Percentiles rank a stretch among this genome's conserved stretches.
phyloP scores from a whole-genome alignment of 2,113 vertebrate genomes.

The Bubo bubo region DNA sequence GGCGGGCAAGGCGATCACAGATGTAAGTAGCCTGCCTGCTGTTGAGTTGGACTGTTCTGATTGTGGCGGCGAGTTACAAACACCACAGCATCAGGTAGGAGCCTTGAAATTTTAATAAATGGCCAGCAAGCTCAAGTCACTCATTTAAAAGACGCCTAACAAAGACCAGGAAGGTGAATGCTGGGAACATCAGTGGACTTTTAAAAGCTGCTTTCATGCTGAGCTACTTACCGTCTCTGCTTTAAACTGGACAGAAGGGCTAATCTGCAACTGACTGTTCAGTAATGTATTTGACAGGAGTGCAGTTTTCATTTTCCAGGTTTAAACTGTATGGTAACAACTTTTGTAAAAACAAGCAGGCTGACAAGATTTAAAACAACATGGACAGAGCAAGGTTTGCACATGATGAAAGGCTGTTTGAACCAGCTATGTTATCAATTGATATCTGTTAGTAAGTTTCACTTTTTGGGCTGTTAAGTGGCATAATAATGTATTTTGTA shows the following conservation, averaged over 20 bases:
- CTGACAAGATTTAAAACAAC: not conserved
- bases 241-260: not conserved
- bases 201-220: not conserved
- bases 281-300: not conserved
- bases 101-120: not conserved
- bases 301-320: not conserved
- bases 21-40: not conserved
- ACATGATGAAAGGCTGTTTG: not conserved
- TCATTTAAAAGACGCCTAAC: not conserved
- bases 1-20: not conserved
- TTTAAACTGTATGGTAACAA: not conserved
- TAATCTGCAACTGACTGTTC: conserved; percentile 32
- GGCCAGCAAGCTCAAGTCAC: not conserved
- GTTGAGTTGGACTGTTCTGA: not conserved
- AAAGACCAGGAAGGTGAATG: not conserved
- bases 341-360: not conserved
- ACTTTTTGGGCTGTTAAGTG: not conserved
- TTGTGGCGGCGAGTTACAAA: rapidly evolving
- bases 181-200: not conserved
- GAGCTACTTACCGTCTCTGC: not conserved
- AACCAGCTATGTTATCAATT: not conserved
- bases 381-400: not conserved
- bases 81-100: not conserved
- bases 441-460: not conserved
- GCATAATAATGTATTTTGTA: not conserved